These are phyloP conservation scores for Anguilla megastoma DNA, from an alignment of 2,797 vertebrate species.

Conservation along the genomic window DNA sequence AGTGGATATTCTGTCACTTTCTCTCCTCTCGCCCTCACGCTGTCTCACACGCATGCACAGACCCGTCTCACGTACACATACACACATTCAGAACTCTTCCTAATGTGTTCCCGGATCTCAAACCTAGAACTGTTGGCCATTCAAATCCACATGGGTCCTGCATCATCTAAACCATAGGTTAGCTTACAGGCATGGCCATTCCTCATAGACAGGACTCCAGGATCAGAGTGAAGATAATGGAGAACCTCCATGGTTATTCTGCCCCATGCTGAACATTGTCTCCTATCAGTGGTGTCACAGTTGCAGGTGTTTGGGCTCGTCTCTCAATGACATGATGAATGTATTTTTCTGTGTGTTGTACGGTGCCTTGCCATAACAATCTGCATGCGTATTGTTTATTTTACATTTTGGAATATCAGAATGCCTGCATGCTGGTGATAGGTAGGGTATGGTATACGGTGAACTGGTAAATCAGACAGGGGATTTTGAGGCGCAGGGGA, in stretches of 20 bases:
- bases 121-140: neutral
- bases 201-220: neutral
- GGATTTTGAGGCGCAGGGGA: neutral
- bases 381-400: neutral
- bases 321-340: neutral
- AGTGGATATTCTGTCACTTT: neutral
- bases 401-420: neutral
- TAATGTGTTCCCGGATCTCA: neutral
- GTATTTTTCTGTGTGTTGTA: neutral
- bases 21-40: neutral
- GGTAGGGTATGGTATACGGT: neutral
- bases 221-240: neutral
- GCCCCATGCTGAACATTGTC: neutral
- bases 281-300: neutral
- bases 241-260: neutral
- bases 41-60: neutral
- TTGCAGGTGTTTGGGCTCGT: neutral
- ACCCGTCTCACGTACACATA: neutral
- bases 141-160: neutral
- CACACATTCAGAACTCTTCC: neutral
- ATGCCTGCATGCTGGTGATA: neutral
- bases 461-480: neutral
- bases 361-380: neutral
- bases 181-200: neutral
- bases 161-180: neutral